Evolutionary conservation across 1,140 invertebrate species (phyloP).

Genomic region (Apis florea): DNA sequence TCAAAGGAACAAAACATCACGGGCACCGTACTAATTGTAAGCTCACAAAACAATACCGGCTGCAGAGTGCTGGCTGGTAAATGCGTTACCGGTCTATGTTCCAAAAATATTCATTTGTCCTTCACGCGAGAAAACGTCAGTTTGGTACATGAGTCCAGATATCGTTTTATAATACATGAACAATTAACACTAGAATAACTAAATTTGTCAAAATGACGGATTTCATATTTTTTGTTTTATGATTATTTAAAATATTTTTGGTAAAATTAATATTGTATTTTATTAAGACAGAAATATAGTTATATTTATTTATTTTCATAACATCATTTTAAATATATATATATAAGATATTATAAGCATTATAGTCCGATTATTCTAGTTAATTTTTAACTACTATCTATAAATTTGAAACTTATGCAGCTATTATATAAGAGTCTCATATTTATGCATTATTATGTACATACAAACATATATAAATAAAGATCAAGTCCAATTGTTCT

Average conservation of each 20-base stretch:
- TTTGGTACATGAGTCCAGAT: not conserved
- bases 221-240: too few relatives aligned
- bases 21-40: conserved; percentile 45
- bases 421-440: too few relatives aligned
- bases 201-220: not conserved
- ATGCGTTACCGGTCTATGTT: conserved; percentile 50
- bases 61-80: conserved; percentile 39
- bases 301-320: not conserved
- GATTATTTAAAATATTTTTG: too few relatives aligned
- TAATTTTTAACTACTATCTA: too few relatives aligned
- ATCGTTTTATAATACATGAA: not conserved
- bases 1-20: conserved; percentile 46
- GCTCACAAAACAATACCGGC: conserved; percentile 48
- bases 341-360: too few relatives aligned
- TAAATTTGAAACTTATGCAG: too few relatives aligned
- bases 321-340: not conserved
- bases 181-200: not conserved
- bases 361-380: too few relatives aligned
- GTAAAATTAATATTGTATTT: too few relatives aligned
- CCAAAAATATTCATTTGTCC: conserved; percentile 57
- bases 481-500: too few relatives aligned
- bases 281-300: too few relatives aligned
- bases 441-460: too few relatives aligned
- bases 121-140: conserved; percentile 27
- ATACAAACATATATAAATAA: too few relatives aligned